phyloP scores from a whole-genome alignment of 1,140 invertebrate species.

The Platyura marginata region DNA sequence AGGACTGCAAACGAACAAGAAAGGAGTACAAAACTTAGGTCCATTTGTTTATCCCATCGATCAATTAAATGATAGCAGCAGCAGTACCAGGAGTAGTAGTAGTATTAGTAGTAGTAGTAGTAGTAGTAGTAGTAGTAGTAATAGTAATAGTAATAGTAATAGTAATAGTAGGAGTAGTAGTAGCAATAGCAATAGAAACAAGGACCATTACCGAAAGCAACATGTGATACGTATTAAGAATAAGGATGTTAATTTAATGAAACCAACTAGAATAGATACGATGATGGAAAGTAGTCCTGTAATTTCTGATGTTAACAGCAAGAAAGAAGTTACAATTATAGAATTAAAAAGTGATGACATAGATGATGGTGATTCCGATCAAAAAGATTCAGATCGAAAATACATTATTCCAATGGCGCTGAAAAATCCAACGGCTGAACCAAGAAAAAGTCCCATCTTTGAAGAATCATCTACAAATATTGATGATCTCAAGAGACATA shows the following conservation, averaged over 20 bases:
- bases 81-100: conserved; percentile 13
- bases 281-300: conserved; percentile 13
- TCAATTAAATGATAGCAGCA: conserved; percentile 12
- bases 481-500: conserved; percentile 22
- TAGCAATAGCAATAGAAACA: conserved; percentile 5
- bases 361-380: conserved; percentile 13
- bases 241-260: neutral
- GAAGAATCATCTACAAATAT: conserved; percentile 12
- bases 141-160: conserved; percentile 13
- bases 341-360: conserved; percentile 19
- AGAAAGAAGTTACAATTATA: conserved; percentile 20
- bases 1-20: conserved; percentile 13
- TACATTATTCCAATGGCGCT: conserved; percentile 23
- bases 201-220: conserved; percentile 1
- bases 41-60: conserved; percentile 23
- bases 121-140: conserved; percentile 16
- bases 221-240: neutral
- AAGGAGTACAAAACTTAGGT: conserved; percentile 18
- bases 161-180: no score
- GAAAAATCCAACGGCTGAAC: conserved; percentile 18
- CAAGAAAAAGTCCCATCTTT: conserved; percentile 5
- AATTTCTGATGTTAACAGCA: conserved; percentile 21
- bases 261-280: neutral
- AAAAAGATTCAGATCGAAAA: conserved; percentile 16
- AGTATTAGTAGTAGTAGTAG: no score